Percentiles rank a stretch among this genome's conserved stretches.
Evolutionary conservation across 2,797 vertebrate genomes (phyloP).

Genomic region (Cirrhinus mrigala): DNA sequence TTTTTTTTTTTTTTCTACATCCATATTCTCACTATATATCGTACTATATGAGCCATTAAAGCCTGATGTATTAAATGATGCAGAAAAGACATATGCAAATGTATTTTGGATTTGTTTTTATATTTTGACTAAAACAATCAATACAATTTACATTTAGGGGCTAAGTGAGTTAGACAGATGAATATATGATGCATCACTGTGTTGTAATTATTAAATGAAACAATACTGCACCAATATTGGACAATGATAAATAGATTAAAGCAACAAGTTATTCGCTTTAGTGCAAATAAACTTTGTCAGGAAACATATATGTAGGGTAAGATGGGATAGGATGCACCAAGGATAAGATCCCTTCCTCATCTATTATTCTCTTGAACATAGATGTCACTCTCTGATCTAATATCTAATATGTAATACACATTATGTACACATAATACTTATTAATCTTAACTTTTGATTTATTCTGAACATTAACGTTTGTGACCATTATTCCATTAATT

Average conservation of each 20-base stretch:
- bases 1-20: no score
- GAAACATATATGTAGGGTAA: background rate
- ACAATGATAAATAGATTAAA: background rate
- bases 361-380: background rate
- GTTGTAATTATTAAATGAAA: background rate
- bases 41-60: no score
- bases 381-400: background rate
- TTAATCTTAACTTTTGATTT: background rate
- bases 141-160: background rate
- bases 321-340: background rate
- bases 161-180: background rate
- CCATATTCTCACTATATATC: no score
- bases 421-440: no score
- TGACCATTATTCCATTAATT: background rate
- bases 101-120: no score
- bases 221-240: background rate
- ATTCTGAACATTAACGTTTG: background rate
- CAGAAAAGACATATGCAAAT: no score
- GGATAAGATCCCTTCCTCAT: background rate
- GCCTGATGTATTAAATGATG: no score
- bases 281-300: background rate
- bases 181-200: background rate
- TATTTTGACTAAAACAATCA: background rate
- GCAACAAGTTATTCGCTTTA: background rate
- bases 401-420: no score